Evolutionary conservation across 2,113 vertebrate species (phyloP).

Genomic region (Sciurus niger): DNA sequence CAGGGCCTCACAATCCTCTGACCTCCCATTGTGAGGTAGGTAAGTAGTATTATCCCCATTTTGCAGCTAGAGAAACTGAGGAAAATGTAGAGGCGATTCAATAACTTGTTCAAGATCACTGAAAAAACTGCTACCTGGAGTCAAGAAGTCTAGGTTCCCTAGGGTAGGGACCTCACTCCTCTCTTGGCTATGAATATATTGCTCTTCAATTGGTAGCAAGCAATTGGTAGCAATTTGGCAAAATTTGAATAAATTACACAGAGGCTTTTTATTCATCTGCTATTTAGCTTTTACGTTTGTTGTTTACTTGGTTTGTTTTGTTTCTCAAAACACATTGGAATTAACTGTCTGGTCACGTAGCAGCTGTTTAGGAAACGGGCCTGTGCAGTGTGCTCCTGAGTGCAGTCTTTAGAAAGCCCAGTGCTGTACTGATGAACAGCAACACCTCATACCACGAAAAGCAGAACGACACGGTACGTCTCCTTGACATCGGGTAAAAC

Average conservation of each 20-base stretch:
- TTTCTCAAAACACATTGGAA: slow-evolving; percentile 78
- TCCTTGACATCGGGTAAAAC: slow-evolving; percentile 83
- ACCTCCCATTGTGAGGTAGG: slow-evolving; percentile 83
- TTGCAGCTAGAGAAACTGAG: slow-evolving; percentile 79
- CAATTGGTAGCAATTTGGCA: slow-evolving; percentile 59
- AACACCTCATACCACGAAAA: slow-evolving; percentile 87
- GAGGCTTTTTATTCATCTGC: slow-evolving; percentile 44
- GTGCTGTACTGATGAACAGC: slow-evolving; percentile 92
- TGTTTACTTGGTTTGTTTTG: slow-evolving; percentile 42
- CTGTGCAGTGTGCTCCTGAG: slow-evolving; percentile 90
- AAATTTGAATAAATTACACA: slow-evolving; percentile 33
- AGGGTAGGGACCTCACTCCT: not conserved
- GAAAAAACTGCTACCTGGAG: slow-evolving; percentile 20
- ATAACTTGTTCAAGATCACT: slow-evolving; percentile 62
- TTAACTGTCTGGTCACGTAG: slow-evolving; percentile 91
- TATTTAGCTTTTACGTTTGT: not conserved
- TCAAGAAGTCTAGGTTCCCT: slow-evolving; percentile 27
- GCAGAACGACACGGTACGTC: slow-evolving; percentile 84
- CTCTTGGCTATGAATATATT: not conserved
- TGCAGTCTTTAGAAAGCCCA: slow-evolving; percentile 94
- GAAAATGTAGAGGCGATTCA: slow-evolving; percentile 63
- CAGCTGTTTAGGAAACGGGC: slow-evolving; percentile 91
- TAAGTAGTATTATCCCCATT: slow-evolving; percentile 77
- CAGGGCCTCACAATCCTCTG: slow-evolving; percentile 62
- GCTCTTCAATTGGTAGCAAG: not conserved